Evolutionary conservation across 2,797 vertebrate genomes (phyloP), one percentile per base, ranked within the genome.

Genomic region (Somateria mollissima): DNA sequence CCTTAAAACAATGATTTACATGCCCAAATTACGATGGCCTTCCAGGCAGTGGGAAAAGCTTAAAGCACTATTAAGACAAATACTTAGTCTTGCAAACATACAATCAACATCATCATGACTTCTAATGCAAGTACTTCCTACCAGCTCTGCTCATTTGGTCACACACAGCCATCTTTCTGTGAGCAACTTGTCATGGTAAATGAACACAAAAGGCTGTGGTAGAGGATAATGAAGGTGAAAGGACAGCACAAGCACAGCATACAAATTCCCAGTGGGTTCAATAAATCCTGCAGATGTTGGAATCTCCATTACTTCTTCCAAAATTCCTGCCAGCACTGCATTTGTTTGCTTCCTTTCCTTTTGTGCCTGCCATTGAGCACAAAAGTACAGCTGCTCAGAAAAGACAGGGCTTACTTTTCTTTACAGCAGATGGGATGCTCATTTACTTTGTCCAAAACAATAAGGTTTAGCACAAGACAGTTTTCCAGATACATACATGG

Each of bases 361-460:
- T 82, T 69, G 49, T 49, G 79, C 30, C 53, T 95, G 89, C 69
- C 36, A 88, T 81, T 80, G 85, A 91, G 60, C 57, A 84, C 54
- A 58, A 75, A 58, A 94, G 64, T 84, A 84, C 84, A 93, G 90
- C 60, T 87, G 96, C 94, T 89, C 60, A 88, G 83, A 73, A 75
- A 67, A 89, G 73, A 92, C 82, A 91, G 27, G 62, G 80, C 41
- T 90, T 93, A 66, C 87, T 94, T 94, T 97, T 93, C 88, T 91
- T 94, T 96, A 4, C 78, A 96, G 92, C 97, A 97, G 93, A 97
- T 97, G 97, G 94, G 81, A 95, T 96, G 89, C 32, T 97, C 96
- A 95, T 97, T 98, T 97, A 76, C 94, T 90, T 87, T 92, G 67
- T 96, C 92, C 71, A 95, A 81, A 89, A 90, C 95, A 96, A 96